These are phyloP conservation scores for Euwallacea fornicatus DNA, from an alignment of 1,140 invertebrate genomes.

Conservation along the genomic window DNA sequence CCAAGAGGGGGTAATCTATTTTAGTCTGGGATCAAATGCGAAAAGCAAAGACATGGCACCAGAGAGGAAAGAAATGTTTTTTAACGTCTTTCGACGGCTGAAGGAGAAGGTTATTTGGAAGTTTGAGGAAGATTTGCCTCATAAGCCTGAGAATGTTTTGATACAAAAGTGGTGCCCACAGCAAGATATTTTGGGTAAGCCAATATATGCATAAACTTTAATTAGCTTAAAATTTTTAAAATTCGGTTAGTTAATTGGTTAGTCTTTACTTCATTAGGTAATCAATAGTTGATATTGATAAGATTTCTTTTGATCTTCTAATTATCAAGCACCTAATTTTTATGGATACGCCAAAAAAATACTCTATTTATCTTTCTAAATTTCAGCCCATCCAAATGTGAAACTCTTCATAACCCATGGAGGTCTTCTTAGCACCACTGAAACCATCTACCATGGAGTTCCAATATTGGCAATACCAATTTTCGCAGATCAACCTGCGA, in stretches of 20 bases:
- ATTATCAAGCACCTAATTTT: too few relatives aligned
- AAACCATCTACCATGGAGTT: slow-evolving; percentile 70
- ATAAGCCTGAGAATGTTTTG: slow-evolving; percentile 37
- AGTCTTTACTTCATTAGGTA: too few relatives aligned
- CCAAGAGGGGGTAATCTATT: slow-evolving; percentile 66
- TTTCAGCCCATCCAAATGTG: slow-evolving; percentile 38
- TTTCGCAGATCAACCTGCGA: slow-evolving; percentile 64
- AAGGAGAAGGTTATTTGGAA: slow-evolving; percentile 69
- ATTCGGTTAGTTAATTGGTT: too few relatives aligned
- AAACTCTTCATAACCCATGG: slow-evolving; percentile 41
- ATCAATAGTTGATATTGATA: too few relatives aligned
- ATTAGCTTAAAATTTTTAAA: too few relatives aligned
- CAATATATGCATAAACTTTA: too few relatives aligned
- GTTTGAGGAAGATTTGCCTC: slow-evolving; percentile 59
- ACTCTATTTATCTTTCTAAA: too few relatives aligned
- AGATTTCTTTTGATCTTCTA: too few relatives aligned
- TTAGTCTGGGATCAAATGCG: slow-evolving; percentile 66
- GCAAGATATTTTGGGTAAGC: slow-evolving; percentile 39
- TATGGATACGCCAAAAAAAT: too few relatives aligned
- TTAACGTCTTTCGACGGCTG: slow-evolving; percentile 57
- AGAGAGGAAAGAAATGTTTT: slow-evolving; percentile 55
- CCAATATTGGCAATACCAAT: slow-evolving; percentile 73
- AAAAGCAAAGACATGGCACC: slow-evolving; percentile 54
- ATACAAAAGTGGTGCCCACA: slow-evolving; percentile 39
- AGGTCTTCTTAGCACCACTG: slow-evolving; percentile 68